phyloP scores from a whole-genome alignment of 2,888 invertebrate genomes.

The Agrochola circellaris region DNA sequence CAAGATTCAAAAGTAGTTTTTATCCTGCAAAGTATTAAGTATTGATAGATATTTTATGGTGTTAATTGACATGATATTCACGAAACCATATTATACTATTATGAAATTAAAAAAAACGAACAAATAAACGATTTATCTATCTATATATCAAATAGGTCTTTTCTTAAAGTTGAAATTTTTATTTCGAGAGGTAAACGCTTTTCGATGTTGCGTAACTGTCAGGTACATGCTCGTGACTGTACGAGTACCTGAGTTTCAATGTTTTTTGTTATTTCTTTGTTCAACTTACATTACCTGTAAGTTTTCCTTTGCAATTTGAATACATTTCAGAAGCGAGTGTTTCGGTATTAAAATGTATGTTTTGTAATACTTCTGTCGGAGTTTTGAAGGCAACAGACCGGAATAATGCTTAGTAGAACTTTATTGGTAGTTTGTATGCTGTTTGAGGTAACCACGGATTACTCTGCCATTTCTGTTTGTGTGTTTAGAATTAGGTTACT shows the following conservation, averaged over 20 bases:
- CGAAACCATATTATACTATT: too few relatives aligned
- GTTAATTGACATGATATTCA: too few relatives aligned
- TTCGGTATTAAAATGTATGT: slow-evolving; percentile 38
- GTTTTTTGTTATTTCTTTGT: slow-evolving; percentile 28
- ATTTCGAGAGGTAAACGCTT: neutral
- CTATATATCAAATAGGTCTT: neutral
- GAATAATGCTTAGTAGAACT: slow-evolving; percentile 37
- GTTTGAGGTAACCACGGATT: neutral
- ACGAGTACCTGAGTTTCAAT: slow-evolving; percentile 3
- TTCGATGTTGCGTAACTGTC: too few relatives aligned
- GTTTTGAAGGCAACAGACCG: slow-evolving; percentile 28
- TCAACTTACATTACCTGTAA: slow-evolving; percentile 24
- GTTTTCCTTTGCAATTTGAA: slow-evolving; percentile 38
- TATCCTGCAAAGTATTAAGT: too few relatives aligned
- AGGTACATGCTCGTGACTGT: neutral
- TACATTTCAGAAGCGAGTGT: slow-evolving; percentile 27
- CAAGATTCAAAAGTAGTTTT: too few relatives aligned
- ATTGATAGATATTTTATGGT: too few relatives aligned
- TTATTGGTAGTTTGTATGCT: slow-evolving; percentile 16
- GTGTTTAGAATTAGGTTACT: neutral
- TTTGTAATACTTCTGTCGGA: slow-evolving; percentile 25
- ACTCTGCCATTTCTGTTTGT: neutral
- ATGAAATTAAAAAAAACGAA: too few relatives aligned
- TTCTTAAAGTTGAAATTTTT: neutral
- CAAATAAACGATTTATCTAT: too few relatives aligned